A percentile compares a stretch with the other conserved stretches of the same genome.
Evolutionary conservation across 2,888 invertebrate genomes (phyloP).

Genomic region (Panzeria rudis): DNA sequence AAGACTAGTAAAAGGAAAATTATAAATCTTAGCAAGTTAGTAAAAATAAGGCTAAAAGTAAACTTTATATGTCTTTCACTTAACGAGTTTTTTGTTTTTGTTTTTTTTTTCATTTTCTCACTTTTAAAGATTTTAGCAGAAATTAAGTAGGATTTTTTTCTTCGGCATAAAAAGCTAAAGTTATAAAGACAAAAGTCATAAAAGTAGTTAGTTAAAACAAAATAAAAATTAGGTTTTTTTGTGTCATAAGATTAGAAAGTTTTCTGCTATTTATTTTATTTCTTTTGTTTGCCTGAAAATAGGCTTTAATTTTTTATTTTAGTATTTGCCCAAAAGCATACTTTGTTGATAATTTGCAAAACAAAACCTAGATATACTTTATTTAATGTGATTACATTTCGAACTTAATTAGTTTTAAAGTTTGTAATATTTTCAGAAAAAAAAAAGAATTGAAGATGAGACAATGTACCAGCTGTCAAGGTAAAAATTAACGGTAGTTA

Average conservation of each 20-base stretch:
- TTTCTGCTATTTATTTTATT: background rate
- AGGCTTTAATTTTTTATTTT: conserved; percentile 32
- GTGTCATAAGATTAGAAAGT: background rate
- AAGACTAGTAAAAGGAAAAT: conserved; percentile 8
- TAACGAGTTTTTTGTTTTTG: too few species aligned
- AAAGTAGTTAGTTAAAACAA: conserved; percentile 1
- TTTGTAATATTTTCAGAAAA: too few species aligned
- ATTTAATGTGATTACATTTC: too few species aligned
- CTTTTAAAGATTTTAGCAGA: background rate
- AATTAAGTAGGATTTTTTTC: conserved; percentile 3
- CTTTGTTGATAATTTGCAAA: background rate
- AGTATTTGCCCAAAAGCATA: conserved; percentile 34
- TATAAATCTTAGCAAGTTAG: conserved; percentile 18
- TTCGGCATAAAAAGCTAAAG: background rate
- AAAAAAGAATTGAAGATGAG: too few species aligned
- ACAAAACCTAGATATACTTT: too few species aligned
- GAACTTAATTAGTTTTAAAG: too few species aligned
- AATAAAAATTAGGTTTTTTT: background rate
- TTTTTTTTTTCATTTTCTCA: background rate
- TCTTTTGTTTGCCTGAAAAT: background rate
- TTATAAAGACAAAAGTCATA: conserved; percentile 4
- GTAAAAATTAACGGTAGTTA: too few species aligned
- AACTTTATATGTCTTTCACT: conserved; percentile 29
- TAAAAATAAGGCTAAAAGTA: background rate
- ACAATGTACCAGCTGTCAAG: too few species aligned